phyloP scores from a whole-genome alignment of 1,140 invertebrate genomes.

The Rhyzopertha dominica region DNA sequence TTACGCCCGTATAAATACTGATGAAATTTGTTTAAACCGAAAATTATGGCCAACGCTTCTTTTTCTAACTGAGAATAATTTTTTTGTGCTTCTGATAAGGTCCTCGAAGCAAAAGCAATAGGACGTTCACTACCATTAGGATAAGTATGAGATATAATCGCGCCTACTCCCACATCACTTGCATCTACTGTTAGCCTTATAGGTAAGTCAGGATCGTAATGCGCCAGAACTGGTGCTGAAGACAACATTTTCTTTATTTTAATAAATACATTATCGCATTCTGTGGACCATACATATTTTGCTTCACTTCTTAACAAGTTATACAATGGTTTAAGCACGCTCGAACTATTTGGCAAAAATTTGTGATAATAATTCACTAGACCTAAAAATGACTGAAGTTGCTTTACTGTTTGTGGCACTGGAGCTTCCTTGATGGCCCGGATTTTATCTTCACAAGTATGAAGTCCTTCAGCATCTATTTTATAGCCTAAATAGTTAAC shows the following conservation, averaged over 20 bases:
- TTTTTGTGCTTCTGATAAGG: constrained; percentile 43
- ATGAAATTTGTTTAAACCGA: constrained; percentile 50
- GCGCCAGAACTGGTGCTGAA: constrained; percentile 1
- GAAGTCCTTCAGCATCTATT: neutral
- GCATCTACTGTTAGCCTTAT: too few relatives aligned
- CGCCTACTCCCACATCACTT: constrained; percentile 41
- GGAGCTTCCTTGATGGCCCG: constrained; percentile 1
- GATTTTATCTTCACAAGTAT: constrained; percentile 2
- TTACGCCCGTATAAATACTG: constrained; percentile 48
- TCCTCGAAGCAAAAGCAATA: constrained; percentile 47
- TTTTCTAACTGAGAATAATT: constrained; percentile 51
- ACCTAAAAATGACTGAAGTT: neutral
- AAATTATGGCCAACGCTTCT: constrained; percentile 51
- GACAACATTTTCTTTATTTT: neutral
- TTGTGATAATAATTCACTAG: constrained; percentile 2
- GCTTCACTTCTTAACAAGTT: neutral
- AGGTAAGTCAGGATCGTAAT: constrained; percentile 9
- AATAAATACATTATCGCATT: constrained; percentile 1
- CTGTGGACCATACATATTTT: neutral
- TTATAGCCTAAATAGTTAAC: neutral
- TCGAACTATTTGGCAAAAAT: constrained; percentile 4
- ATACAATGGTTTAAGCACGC: neutral
- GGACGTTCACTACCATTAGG: constrained; percentile 40
- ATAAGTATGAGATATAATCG: constrained; percentile 45
- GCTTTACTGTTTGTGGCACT: constrained; percentile 1